These are phyloP conservation scores for Scaptomyza tumidula DNA, from an alignment of 2,888 invertebrate genomes.

Conservation along the genomic window DNA sequence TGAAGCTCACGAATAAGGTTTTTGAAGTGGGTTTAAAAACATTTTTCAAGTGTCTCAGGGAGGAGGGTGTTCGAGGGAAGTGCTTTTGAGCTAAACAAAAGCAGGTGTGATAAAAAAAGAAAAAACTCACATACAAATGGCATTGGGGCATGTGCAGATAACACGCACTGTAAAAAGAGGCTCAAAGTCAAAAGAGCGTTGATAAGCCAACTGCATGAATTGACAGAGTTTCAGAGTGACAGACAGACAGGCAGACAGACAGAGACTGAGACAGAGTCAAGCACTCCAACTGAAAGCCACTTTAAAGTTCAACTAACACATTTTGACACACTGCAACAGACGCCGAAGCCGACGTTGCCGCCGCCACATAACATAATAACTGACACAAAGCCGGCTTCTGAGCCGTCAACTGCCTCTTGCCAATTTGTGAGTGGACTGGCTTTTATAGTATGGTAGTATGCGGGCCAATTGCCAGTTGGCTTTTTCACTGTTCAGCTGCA, in stretches of 20 bases:
- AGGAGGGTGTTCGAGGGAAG: constrained; percentile 10
- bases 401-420: constrained; percentile 46
- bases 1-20: constrained; percentile 32
- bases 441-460: not conserved
- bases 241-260: constrained; percentile 31
- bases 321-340: constrained; percentile 62
- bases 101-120: constrained; percentile 69
- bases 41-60: not conserved
- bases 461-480: constrained; percentile 33
- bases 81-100: constrained; percentile 53
- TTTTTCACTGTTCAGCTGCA: constrained; percentile 10
- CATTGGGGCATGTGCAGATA: constrained; percentile 59
- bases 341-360: constrained; percentile 52
- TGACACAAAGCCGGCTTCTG: constrained; percentile 72
- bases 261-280: constrained; percentile 14
- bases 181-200: constrained; percentile 74
- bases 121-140: constrained; percentile 10
- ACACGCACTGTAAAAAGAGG: constrained; percentile 48
- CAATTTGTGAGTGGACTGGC: constrained; percentile 46
- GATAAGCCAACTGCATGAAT: constrained; percentile 67
- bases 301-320: constrained; percentile 67
- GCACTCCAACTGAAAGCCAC: constrained; percentile 61
- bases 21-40: constrained; percentile 28
- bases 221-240: constrained; percentile 33
- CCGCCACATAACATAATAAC: constrained; percentile 48